Evolutionary conservation across 2,797 vertebrate genomes (phyloP).

Genomic region (Helicolenus hilgendorfi): DNA sequence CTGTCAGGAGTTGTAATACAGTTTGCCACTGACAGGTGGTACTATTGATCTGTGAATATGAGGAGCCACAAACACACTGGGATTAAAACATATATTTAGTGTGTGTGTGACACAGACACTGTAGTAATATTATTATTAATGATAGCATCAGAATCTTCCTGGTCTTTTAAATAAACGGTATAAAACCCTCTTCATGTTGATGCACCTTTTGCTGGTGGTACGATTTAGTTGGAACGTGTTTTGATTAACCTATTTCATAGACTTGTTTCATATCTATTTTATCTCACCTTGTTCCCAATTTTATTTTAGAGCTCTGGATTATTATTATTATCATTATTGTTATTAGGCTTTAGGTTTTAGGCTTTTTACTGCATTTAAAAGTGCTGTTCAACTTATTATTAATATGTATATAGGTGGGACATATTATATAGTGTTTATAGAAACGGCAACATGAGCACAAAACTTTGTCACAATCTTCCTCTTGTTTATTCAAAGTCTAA

Average conservation of each 20-base stretch:
- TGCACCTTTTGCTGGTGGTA: neutral
- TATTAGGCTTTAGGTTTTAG: no score
- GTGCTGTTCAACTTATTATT: neutral
- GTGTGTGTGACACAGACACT: neutral
- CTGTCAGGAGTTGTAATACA: constrained; percentile 30
- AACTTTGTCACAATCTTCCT: neutral
- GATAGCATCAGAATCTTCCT: neutral
- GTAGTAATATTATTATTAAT: neutral
- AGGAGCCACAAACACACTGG: neutral
- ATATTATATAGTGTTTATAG: neutral
- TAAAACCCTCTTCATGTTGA: neutral
- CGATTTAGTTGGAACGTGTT: neutral
- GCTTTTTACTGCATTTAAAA: neutral
- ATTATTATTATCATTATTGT: neutral
- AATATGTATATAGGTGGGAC: neutral
- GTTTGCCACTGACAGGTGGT: constrained; percentile 62
- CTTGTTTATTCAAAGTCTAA: constrained; percentile 42
- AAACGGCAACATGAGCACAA: neutral
- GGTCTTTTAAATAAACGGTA: neutral
- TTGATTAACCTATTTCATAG: neutral
- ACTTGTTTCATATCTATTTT: neutral
- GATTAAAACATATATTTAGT: neutral
- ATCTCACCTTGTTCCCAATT: neutral
- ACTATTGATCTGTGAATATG: constrained; percentile 61
- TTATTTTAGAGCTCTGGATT: neutral